Conservation (phyloP, 2,113 vertebrate species). For the Melanotaenia duboulayi region DNA sequence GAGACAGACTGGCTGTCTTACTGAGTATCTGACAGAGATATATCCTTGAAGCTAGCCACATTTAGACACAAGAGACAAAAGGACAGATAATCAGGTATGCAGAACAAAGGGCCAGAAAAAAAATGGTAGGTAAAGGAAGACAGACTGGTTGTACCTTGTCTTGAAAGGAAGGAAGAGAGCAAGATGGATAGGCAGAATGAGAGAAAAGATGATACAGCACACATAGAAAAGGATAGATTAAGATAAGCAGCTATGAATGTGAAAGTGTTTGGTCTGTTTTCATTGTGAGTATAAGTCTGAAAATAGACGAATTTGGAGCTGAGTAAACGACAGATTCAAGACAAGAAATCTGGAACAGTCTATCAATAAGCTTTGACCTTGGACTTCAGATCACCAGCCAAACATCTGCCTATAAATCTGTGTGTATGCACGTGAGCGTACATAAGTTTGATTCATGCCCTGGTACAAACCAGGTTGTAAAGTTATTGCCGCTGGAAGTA, state of each 20-base stretch:
- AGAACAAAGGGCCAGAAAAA: slow-evolving; percentile 25
- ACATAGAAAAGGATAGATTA: slow-evolving; percentile 19
- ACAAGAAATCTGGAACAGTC: slow-evolving; percentile 30
- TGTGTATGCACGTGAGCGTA: slow-evolving; percentile 23
- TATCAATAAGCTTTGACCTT: slow-evolving; percentile 72
- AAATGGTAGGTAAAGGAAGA: slow-evolving; percentile 8
- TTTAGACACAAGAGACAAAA: slow-evolving; percentile 50
- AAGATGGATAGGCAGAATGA: slow-evolving; percentile 25
- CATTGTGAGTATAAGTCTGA: slow-evolving; percentile 31
- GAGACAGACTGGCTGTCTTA: slow-evolving; percentile 45
- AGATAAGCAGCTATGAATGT: slow-evolving; percentile 43
- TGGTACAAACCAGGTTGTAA: slow-evolving; percentile 56
- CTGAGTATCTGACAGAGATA: slow-evolving; percentile 43
- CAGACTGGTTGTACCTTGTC: neutral
- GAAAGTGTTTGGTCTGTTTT: slow-evolving; percentile 23
- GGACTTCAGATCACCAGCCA: slow-evolving; percentile 64
- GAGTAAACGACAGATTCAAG: slow-evolving; percentile 24
- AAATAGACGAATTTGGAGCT: slow-evolving; percentile 29
- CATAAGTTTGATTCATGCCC: slow-evolving; percentile 57
- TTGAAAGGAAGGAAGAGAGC: slow-evolving; percentile 13
- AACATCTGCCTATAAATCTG: slow-evolving; percentile 67
- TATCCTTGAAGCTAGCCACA: slow-evolving; percentile 35
- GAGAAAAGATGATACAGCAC: slow-evolving; percentile 29
- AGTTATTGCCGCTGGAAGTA: slow-evolving; percentile 62
- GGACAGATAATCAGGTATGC: slow-evolving; percentile 54